Evolutionary conservation across 2,888 invertebrate genomes (phyloP).

Genomic region (Euclidia mi): DNA sequence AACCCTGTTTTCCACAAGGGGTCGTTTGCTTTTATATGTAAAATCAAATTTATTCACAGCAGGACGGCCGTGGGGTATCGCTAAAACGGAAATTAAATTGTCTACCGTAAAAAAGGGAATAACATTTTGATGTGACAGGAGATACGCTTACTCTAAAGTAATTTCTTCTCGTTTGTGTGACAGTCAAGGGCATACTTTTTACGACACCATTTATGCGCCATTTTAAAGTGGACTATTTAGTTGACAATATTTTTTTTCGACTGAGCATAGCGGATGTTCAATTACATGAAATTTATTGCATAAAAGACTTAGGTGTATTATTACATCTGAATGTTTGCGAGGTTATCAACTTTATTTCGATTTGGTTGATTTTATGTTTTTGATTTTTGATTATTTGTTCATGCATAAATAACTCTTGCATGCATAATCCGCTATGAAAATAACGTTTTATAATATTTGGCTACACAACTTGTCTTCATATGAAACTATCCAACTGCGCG

Average conservation of each 20-base stretch:
- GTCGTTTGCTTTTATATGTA: slow-evolving; percentile 53
- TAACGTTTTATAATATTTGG: no score
- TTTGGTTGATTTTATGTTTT: no score
- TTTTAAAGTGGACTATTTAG: slow-evolving; percentile 38
- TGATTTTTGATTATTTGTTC: no score
- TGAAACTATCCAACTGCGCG: no score
- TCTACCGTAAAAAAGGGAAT: slow-evolving; percentile 71
- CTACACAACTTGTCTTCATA: no score
- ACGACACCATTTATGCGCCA: no score
- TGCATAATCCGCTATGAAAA: no score
- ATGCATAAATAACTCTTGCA: no score
- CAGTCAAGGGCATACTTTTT: slow-evolving; percentile 46
- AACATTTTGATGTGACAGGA: slow-evolving; percentile 71
- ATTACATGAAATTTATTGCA: no score
- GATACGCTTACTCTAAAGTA: slow-evolving; percentile 66
- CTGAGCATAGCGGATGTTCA: background rate
- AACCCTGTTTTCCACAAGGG: slow-evolving; percentile 7
- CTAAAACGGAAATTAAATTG: slow-evolving; percentile 76
- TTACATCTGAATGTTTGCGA: no score
- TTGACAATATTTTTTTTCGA: slow-evolving; percentile 14
- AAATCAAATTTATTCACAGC: slow-evolving; percentile 47
- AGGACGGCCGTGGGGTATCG: slow-evolving; percentile 41
- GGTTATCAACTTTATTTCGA: no score
- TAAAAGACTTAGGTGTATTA: no score
- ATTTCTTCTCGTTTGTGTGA: slow-evolving; percentile 60